Conservation (phyloP, 1,140 invertebrate genomes). For the Camponotus pennsylvanicus region DNA sequence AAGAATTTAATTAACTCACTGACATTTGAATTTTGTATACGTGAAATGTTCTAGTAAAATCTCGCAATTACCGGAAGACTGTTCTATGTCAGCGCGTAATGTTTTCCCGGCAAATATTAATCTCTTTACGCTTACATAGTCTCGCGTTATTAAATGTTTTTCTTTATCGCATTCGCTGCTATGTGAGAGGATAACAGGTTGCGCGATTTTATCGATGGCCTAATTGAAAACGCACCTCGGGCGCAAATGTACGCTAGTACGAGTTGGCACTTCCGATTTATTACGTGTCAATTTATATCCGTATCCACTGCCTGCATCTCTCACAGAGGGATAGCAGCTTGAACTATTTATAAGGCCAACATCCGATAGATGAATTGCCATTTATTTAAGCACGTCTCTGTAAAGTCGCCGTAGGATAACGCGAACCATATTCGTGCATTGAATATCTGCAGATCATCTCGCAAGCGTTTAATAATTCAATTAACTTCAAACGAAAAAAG, state of each 20-base stretch:
- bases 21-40: background rate
- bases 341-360: slow-evolving; percentile 24
- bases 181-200: slow-evolving; percentile 27
- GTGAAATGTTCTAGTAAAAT: background rate
- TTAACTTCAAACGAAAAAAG: background rate
- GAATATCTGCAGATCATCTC: slow-evolving; percentile 1
- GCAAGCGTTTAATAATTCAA: slow-evolving; percentile 31
- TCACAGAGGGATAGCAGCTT: background rate
- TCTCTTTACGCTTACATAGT: slow-evolving; percentile 7
- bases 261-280: slow-evolving; percentile 40
- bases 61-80: background rate
- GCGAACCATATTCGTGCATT: background rate
- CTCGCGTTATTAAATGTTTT: background rate
- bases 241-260: background rate
- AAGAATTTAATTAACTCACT: slow-evolving; percentile 32
- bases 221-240: slow-evolving; percentile 51
- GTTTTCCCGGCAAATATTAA: slow-evolving; percentile 13
- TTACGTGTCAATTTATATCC: slow-evolving; percentile 39
- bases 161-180: background rate
- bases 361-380: background rate
- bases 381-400: slow-evolving; percentile 28
- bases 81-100: background rate
- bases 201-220: slow-evolving; percentile 39
- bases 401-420: background rate
- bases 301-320: background rate